Percentiles rank a stretch among this genome's conserved stretches.
These are phyloP conservation scores for Hyles vespertilio DNA, from an alignment of 1,140 invertebrate genomes.

Conservation along the genomic window DNA sequence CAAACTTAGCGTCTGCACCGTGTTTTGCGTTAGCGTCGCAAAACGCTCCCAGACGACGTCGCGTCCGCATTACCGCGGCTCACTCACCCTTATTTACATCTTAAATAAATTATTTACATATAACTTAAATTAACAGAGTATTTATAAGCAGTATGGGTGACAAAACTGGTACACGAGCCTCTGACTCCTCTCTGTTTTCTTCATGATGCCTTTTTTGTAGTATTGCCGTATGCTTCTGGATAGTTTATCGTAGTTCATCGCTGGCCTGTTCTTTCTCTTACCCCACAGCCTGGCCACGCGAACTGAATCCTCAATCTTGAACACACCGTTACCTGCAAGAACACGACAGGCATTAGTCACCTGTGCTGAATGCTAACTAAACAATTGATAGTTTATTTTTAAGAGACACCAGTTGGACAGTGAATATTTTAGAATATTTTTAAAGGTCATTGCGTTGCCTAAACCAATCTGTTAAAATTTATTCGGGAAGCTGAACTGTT, in stretches of 20 bases:
- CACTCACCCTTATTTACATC: slow-evolving; percentile 65
- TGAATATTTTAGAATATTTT: slow-evolving; percentile 13
- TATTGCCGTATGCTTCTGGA: slow-evolving; percentile 98
- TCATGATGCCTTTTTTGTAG: slow-evolving; percentile 99
- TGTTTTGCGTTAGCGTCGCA: slow-evolving; percentile 45
- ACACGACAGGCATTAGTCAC: slow-evolving; percentile 59
- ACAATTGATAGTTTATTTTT: slow-evolving; percentile 36
- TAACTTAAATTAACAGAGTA: slow-evolving; percentile 32
- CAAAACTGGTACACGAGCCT: slow-evolving; percentile 99
- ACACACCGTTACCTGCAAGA: slow-evolving; percentile 87
- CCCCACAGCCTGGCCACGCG: slow-evolving; percentile 97
- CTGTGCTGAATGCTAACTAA: slow-evolving; percentile 13
- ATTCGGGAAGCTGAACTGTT: too few relatives aligned
- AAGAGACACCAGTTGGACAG: slow-evolving; percentile 21
- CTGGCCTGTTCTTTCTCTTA: slow-evolving; percentile 96
- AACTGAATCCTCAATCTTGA: slow-evolving; percentile 99
- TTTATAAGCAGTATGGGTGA: slow-evolving; percentile 91
- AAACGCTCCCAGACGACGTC: slow-evolving; percentile 49
- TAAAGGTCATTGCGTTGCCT: slow-evolving; percentile 7
- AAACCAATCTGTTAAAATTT: background rate
- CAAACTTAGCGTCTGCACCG: slow-evolving; percentile 44
- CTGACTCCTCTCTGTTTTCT: slow-evolving; percentile 98
- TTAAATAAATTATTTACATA: slow-evolving; percentile 57
- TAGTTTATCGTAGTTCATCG: slow-evolving; percentile 99
- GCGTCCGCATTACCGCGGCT: slow-evolving; percentile 70